These are phyloP conservation scores for Ophraella communa DNA, from an alignment of 2,888 invertebrate genomes.

Conservation along the genomic window DNA sequence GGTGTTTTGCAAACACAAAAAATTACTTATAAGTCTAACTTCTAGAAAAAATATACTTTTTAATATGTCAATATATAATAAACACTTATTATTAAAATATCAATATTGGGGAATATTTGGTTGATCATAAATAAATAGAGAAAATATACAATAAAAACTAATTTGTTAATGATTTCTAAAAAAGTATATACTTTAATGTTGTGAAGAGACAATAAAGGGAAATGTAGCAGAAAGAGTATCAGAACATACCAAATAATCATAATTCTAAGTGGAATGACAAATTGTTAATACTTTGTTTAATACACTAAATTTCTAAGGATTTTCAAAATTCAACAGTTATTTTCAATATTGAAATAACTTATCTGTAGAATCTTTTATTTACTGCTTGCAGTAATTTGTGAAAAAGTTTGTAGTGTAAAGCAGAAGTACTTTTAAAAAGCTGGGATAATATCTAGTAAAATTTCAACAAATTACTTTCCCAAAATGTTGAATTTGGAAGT, in stretches of 20 bases:
- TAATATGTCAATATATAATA: not conserved
- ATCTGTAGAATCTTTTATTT: no score
- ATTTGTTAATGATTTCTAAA: not conserved
- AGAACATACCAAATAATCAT: not conserved
- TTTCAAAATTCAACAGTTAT: not conserved
- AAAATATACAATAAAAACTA: no score
- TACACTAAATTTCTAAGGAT: not conserved
- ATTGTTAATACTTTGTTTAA: not conserved
- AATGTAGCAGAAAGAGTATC: not conserved
- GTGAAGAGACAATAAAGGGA: not conserved
- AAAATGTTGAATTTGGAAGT: not conserved
- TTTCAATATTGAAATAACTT: no score
- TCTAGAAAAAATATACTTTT: not conserved
- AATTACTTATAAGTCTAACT: not conserved
- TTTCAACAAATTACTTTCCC: not conserved
- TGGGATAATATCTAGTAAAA: not conserved
- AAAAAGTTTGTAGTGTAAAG: no score
- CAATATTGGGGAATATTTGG: not conserved
- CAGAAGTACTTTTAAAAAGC: no score
- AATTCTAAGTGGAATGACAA: slow-evolving; percentile 1
- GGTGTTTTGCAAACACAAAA: no score
- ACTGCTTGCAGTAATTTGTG: no score
- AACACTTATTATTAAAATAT: not conserved
- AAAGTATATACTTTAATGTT: not conserved
- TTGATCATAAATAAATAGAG: not conserved